phyloP scores from a whole-genome alignment of 2,797 vertebrate genomes.

The Numenius phaeopus region DNA sequence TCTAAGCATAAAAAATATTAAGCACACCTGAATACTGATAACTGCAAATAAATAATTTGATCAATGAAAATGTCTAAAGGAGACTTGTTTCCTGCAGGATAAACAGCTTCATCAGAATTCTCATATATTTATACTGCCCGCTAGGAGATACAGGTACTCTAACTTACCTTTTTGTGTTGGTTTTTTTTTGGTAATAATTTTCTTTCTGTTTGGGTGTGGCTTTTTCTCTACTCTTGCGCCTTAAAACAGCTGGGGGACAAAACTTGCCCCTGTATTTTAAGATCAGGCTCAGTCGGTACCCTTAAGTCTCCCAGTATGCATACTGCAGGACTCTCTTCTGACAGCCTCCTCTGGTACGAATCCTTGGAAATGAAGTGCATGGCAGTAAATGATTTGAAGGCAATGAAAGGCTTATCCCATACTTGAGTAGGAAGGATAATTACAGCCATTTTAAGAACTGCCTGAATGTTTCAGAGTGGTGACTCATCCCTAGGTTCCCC shows the following conservation, averaged over 20 bases:
- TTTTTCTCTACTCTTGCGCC: neutral
- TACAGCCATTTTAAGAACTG: slow-evolving; percentile 40
- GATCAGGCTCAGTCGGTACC: neutral
- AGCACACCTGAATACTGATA: slow-evolving; percentile 21
- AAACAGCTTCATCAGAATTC: neutral
- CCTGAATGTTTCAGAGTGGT: neutral
- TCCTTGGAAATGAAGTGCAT: neutral
- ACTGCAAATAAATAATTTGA: slow-evolving; percentile 23
- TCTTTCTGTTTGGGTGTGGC: neutral
- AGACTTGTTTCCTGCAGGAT: neutral
- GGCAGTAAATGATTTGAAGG: neutral
- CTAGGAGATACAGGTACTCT: neutral
- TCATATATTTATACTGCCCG: neutral
- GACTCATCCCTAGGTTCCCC: slow-evolving; percentile 11
- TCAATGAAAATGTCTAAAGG: slow-evolving; percentile 7
- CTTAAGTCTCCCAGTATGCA: neutral
- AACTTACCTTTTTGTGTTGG: neutral
- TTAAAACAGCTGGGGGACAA: neutral
- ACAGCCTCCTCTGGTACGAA: neutral
- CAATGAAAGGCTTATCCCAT: neutral
- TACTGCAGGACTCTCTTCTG: neutral
- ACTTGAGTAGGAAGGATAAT: slow-evolving; percentile 13
- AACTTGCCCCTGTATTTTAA: neutral
- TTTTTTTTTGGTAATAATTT: neutral
- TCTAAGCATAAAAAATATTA: slow-evolving; percentile 17